These are phyloP conservation scores for Pomacea maculata DNA, from an alignment of 1,140 invertebrate genomes.

Conservation along the genomic window DNA sequence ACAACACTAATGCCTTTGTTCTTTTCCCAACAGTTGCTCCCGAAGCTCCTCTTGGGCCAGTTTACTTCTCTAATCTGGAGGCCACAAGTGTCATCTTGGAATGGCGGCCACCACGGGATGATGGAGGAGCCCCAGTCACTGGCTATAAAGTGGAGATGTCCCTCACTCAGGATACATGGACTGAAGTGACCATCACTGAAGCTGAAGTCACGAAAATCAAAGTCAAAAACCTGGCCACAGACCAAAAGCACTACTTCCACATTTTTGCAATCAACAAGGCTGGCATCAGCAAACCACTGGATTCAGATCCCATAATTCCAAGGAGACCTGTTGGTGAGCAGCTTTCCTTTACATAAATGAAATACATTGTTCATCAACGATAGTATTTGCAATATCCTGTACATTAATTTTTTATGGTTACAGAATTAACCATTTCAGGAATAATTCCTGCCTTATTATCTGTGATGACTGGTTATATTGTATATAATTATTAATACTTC, in stretches of 20 bases:
- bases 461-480: too few species aligned
- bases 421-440: too few species aligned
- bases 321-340: slow-evolving; percentile 72
- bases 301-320: slow-evolving; percentile 87
- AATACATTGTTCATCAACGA: too few species aligned
- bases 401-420: too few species aligned
- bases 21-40: slow-evolving; percentile 52
- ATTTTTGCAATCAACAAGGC: slow-evolving; percentile 91
- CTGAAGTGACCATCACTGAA: slow-evolving; percentile 87
- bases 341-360: not conserved
- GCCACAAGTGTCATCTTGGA: slow-evolving; percentile 87
- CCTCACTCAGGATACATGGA: slow-evolving; percentile 79
- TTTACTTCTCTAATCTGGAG: slow-evolving; percentile 89
- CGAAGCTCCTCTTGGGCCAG: slow-evolving; percentile 90
- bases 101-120: slow-evolving; percentile 90
- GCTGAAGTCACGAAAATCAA: slow-evolving; percentile 42
- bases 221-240: slow-evolving; percentile 74
- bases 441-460: too few species aligned
- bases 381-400: too few species aligned
- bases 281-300: slow-evolving; percentile 85
- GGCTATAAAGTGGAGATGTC: slow-evolving; percentile 98
- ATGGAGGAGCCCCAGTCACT: slow-evolving; percentile 89
- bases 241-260: slow-evolving; percentile 65
- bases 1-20: not conserved
- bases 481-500: too few species aligned